A percentile compares a stretch with the other conserved stretches of the same genome.
phyloP scores from a whole-genome alignment of 2,888 invertebrate species.

The Patella pellucida region DNA sequence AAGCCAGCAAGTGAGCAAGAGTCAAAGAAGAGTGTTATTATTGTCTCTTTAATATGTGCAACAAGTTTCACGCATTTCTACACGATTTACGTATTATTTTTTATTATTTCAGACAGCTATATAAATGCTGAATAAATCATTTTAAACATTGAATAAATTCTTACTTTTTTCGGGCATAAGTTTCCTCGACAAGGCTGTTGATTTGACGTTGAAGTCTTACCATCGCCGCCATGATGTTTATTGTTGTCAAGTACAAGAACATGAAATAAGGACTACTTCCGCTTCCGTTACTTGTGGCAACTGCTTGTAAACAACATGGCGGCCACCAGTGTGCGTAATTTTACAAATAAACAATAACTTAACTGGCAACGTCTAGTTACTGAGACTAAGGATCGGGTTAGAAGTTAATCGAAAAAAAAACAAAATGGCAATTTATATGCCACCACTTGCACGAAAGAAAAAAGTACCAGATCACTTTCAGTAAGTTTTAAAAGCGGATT shows the following conservation, averaged over 20 bases:
- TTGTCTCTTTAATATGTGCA: no score
- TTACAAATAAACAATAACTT: not conserved
- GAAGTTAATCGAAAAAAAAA: not conserved
- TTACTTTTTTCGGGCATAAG: conserved; percentile 60
- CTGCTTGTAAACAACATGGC: conserved; percentile 33
- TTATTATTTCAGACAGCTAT: no score
- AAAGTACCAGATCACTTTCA: conserved; percentile 57
- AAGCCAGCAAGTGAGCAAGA: no score
- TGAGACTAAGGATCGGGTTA: not conserved
- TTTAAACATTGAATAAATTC: conserved; percentile 13
- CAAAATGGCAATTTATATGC: conserved; percentile 60
- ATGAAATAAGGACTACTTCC: conserved; percentile 22
- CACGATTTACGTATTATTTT: no score
- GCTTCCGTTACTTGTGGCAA: conserved; percentile 28
- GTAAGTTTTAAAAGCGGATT: conserved; percentile 40
- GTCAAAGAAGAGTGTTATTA: no score
- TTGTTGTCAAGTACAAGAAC: conserved; percentile 45
- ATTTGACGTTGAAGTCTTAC: conserved; percentile 58
- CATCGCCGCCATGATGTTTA: conserved; percentile 68
- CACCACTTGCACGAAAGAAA: conserved; percentile 62
- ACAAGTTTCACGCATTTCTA: no score
- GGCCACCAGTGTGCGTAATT: conserved; percentile 7
- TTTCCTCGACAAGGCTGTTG: conserved; percentile 54
- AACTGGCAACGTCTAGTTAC: not conserved
- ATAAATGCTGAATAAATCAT: no score